Evolutionary conservation across 2,888 invertebrate species (phyloP).

Genomic region (Lasioglossum figueresi): DNA sequence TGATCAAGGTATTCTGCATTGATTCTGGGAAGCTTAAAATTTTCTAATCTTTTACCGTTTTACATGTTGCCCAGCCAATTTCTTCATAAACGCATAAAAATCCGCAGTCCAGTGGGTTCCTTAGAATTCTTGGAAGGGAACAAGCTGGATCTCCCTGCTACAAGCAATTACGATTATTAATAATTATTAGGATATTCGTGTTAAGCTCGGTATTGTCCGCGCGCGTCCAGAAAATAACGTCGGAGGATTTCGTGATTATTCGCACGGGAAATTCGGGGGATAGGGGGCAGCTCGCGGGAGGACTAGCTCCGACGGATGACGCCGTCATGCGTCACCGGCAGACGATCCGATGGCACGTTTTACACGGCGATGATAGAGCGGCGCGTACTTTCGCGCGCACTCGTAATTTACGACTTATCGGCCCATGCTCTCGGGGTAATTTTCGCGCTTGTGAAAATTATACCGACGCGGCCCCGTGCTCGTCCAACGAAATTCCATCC

Average conservation of each 20-base stretch:
- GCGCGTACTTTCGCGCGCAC: constrained; percentile 50
- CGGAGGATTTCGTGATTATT: neutral
- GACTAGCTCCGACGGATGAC: constrained; percentile 60
- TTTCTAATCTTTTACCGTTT: too few relatives aligned
- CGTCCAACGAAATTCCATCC: constrained; percentile 50
- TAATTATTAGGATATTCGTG: neutral
- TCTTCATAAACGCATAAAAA: too few relatives aligned
- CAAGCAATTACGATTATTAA: too few relatives aligned
- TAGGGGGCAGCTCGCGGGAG: constrained; percentile 34
- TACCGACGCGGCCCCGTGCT: constrained; percentile 57
- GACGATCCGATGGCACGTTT: constrained; percentile 62
- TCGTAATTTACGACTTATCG: constrained; percentile 77
- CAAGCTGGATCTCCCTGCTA: too few relatives aligned
- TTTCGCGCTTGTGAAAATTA: constrained; percentile 72
- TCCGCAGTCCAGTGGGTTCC: too few relatives aligned
- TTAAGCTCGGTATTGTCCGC: neutral
- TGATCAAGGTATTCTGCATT: too few relatives aligned
- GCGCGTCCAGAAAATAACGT: neutral
- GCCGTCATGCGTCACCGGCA: constrained; percentile 62
- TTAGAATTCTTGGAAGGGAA: too few relatives aligned
- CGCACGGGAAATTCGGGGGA: constrained; percentile 1
- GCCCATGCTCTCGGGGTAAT: constrained; percentile 62
- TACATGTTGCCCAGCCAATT: too few relatives aligned
- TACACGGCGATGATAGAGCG: constrained; percentile 62
- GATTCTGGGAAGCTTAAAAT: too few relatives aligned